These are phyloP conservation scores for Chrysomela aeneicollis DNA, from an alignment of 2,888 invertebrate species.

Conservation along the genomic window DNA sequence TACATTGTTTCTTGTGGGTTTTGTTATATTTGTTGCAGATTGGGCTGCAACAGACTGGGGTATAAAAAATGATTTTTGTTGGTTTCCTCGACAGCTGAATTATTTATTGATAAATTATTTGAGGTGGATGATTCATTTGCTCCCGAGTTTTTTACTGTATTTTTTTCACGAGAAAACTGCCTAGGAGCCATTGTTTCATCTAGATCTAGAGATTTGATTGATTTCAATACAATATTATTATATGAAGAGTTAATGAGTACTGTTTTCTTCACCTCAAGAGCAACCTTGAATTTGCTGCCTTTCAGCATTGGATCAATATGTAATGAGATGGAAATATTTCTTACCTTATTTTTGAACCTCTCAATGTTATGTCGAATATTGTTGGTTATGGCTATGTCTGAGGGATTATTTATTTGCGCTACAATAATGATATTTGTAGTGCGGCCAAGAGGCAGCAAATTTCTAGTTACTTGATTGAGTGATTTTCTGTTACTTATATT, in stretches of 20 bases:
- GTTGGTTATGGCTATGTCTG: neutral
- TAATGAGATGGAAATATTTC: constrained; percentile 11
- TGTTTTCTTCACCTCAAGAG: neutral
- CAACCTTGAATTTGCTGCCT: constrained; percentile 15
- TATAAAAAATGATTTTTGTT: too few species aligned
- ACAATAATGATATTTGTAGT: neutral
- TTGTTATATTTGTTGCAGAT: too few species aligned
- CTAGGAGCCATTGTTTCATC: constrained; percentile 14
- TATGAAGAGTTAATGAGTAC: constrained; percentile 1
- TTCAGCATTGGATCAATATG: constrained; percentile 14
- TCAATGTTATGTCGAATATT: neutral
- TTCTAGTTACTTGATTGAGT: constrained; percentile 10
- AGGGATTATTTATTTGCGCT: neutral
- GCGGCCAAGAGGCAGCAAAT: constrained; percentile 7
- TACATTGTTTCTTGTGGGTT: too few species aligned
- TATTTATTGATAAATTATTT: constrained; percentile 8
- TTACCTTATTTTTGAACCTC: neutral
- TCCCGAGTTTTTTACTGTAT: constrained; percentile 4
- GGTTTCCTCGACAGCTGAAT: too few species aligned
- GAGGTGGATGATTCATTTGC: constrained; percentile 6
- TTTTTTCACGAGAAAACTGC: constrained; percentile 5
- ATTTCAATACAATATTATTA: constrained; percentile 5
- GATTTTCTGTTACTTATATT: constrained; percentile 4
- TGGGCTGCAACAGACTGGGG: too few species aligned
- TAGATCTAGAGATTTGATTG: neutral